phyloP scores from a whole-genome alignment of 2,113 vertebrate species.

The Oenanthe melanoleuca region DNA sequence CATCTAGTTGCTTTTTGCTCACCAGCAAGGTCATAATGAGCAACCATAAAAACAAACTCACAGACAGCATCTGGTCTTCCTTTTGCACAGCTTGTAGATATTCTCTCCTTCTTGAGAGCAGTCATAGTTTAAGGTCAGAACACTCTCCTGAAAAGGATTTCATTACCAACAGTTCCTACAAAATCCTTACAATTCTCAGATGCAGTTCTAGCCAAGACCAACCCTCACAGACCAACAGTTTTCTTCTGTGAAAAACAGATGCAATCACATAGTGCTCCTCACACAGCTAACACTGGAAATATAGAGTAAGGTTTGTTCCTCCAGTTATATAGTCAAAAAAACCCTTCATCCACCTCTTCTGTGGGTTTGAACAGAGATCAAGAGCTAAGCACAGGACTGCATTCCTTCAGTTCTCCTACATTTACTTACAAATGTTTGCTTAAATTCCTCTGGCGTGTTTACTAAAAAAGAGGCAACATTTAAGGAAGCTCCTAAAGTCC shows the following conservation, averaged over 20 bases:
- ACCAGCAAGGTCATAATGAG: background rate
- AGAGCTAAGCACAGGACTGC: background rate
- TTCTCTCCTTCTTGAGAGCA: background rate
- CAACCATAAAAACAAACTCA: background rate
- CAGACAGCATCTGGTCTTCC: background rate
- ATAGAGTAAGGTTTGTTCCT: background rate
- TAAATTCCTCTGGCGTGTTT: background rate
- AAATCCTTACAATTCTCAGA: background rate
- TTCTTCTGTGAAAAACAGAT: background rate
- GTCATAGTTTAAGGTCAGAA: background rate
- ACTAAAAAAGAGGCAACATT: background rate
- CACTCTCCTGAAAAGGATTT: background rate
- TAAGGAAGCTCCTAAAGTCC: background rate
- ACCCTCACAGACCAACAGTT: background rate
- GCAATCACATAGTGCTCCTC: background rate
- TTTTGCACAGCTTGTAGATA: background rate
- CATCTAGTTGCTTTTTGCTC: background rate
- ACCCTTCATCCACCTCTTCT: background rate
- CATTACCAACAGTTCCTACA: background rate
- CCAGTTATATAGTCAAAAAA: background rate
- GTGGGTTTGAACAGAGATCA: background rate
- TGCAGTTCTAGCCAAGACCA: background rate
- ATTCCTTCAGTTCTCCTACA: background rate
- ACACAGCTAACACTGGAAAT: background rate
- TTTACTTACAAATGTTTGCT: background rate